Base-by-base conservation (phyloP, 2,888 invertebrate species). In the Acanthacorydalis orientalis region DNA sequence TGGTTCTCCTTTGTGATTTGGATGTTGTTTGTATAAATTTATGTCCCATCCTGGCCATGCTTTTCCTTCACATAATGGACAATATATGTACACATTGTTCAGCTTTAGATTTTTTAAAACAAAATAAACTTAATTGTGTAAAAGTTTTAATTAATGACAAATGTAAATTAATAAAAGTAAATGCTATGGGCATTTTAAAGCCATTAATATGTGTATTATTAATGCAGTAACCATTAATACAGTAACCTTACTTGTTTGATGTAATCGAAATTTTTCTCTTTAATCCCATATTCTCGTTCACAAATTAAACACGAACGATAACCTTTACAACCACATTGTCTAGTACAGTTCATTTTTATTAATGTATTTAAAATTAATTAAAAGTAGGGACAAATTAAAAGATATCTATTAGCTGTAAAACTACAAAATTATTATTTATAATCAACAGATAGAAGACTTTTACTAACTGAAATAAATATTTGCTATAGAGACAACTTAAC, bases 251-350 rank as follows among this genome's bases (percentile, higher is more conserved):
- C 68, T 58, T 66, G 57, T 32, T 66, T 58, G 44, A 64, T 52
- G 33, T 57, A 51, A 15, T 54, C 54, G 44, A 64, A 53, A 46
- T 66, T 58, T 4, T 63, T 64, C 58, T 67, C 73, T 8, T 54
- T 57, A 52, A 75, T 71, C 11, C 72, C 68, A 53, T 65, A 79
- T 53, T 80, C 70, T 40, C 75, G 69, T 69, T 92, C 90, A 64
- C 95, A 96, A 49, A 84, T 65, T 16, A 90, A 71, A 63, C 95
- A 96, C 2, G 89, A 87, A 55, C 95, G 73, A 53, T 85, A 82
- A 2, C 93, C 90, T 71, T 95, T 95, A 61, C 95, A 96, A 38
- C 91, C 93, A 67, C 95, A 96, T 23, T 2, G 23, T 23, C 23
- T 23, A 23, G 23, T 23, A 23, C 23, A 2, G 23, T 23, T 23